Conservation (phyloP, 2,797 vertebrate species). For the Melanotaenia nigrans region DNA sequence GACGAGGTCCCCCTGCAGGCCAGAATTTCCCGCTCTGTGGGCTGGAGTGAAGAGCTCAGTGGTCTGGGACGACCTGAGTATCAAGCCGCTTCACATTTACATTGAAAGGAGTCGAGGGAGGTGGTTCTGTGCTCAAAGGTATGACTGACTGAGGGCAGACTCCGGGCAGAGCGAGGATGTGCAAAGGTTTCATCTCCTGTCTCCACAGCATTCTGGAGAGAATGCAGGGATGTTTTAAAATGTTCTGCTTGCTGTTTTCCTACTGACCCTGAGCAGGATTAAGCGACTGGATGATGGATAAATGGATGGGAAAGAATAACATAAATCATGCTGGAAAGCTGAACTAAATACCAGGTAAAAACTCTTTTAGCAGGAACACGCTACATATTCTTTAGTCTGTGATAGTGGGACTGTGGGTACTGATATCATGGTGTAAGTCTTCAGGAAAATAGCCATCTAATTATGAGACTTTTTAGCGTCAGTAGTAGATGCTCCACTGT, state of each 20-base stretch:
- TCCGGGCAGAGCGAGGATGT: slow-evolving; percentile 7
- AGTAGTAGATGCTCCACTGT: background rate
- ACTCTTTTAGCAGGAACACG: too few species aligned
- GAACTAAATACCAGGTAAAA: too few species aligned
- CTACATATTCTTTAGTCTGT: background rate
- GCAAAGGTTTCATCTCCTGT: slow-evolving; percentile 14
- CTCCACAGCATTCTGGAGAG: slow-evolving; percentile 13
- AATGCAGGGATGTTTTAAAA: slow-evolving; percentile 5
- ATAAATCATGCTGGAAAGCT: background rate
- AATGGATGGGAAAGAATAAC: background rate
- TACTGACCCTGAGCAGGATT: background rate
- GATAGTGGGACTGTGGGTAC: background rate
- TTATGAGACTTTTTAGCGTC: background rate
- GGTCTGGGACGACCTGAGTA: slow-evolving; percentile 21
- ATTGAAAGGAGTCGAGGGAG: slow-evolving; percentile 12
- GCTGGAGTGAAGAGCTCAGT: slow-evolving; percentile 25
- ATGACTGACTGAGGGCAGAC: slow-evolving; percentile 15
- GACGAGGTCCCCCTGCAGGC: slow-evolving; percentile 19
- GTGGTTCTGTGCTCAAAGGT: background rate
- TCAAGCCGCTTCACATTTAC: slow-evolving; percentile 10
- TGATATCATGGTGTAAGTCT: background rate
- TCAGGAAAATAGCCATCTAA: background rate
- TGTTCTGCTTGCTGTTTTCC: slow-evolving; percentile 11
- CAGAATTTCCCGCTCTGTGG: slow-evolving; percentile 12
- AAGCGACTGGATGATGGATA: slow-evolving; percentile 7